Percentiles rank a stretch among this genome's conserved stretches.
Evolutionary conservation across 2,113 vertebrate species (phyloP).

Genomic region (Trematomus loennbergii): DNA sequence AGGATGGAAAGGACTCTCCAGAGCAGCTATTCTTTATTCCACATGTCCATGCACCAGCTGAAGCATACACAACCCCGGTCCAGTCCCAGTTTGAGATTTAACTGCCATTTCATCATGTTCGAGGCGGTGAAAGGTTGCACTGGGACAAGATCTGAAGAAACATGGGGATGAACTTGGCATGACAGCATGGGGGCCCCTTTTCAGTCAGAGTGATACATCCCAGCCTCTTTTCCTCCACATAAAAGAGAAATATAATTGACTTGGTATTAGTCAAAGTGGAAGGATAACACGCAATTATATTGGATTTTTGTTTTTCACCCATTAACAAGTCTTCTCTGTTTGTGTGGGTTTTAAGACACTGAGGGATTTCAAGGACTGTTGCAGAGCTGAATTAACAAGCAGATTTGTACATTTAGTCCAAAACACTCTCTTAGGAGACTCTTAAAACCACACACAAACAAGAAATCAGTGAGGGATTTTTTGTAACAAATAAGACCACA

Average conservation of each 20-base stretch:
- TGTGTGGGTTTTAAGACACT: conserved; percentile 37
- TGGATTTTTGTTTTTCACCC: neutral
- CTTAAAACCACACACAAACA: conserved; percentile 50
- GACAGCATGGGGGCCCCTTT: neutral
- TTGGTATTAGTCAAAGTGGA: neutral
- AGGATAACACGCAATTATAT: conserved; percentile 7
- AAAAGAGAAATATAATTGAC: neutral
- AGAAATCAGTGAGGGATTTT: conserved; percentile 33
- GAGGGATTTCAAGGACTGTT: conserved; percentile 34
- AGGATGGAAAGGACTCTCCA: conserved; percentile 55
- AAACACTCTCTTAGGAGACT: conserved; percentile 43
- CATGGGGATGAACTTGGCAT: neutral
- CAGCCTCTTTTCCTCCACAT: neutral
- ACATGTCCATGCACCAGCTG: conserved; percentile 60
- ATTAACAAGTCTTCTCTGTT: neutral
- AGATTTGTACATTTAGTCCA: conserved; percentile 51
- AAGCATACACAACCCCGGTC: conserved; percentile 40
- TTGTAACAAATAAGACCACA: conserved; percentile 36
- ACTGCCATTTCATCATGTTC: conserved; percentile 33
- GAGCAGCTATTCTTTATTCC: conserved; percentile 58
- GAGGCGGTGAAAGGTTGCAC: conserved; percentile 22
- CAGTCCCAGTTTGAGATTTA: conserved; percentile 36
- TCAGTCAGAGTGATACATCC: conserved; percentile 7
- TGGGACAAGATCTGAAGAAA: conserved; percentile 49
- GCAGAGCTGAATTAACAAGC: conserved; percentile 39